phyloP scores from a whole-genome alignment of 2,888 invertebrate species.

The Trachelus tabidus region DNA sequence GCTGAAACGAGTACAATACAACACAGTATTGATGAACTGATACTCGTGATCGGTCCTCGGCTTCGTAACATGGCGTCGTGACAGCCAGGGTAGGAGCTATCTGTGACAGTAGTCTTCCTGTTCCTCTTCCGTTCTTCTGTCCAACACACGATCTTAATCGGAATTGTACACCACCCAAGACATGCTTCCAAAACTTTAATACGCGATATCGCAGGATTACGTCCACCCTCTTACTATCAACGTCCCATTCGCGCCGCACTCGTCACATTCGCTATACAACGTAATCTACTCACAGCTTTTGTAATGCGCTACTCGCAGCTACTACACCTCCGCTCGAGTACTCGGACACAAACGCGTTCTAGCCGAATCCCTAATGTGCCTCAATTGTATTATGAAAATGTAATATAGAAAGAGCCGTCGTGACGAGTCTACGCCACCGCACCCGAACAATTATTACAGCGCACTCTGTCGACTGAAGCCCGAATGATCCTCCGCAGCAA shows the following conservation, averaged over 20 bases:
- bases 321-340: too few species aligned
- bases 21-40: slow-evolving; percentile 46
- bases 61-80: slow-evolving; percentile 62
- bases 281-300: too few species aligned
- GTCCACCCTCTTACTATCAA: too few species aligned
- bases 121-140: slow-evolving; percentile 12
- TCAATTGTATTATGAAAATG: background rate
- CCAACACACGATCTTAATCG: background rate
- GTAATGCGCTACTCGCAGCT: too few species aligned
- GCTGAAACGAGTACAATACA: slow-evolving; percentile 41
- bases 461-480: background rate
- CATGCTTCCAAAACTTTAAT: too few species aligned
- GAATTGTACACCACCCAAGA: too few species aligned
- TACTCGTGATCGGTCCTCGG: slow-evolving; percentile 53
- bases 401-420: background rate
- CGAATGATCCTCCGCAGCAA: background rate
- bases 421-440: background rate
- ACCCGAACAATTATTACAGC: background rate
- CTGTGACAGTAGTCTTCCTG: slow-evolving; percentile 20
- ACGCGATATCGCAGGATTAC: too few species aligned
- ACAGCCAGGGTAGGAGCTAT: slow-evolving; percentile 56
- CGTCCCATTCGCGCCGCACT: too few species aligned
- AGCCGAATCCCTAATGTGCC: background rate
- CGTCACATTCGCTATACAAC: too few species aligned
- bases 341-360: too few species aligned